Evolutionary conservation across 2,113 vertebrate genomes (phyloP), one percentile per base, ranked within the genome.

Genomic region (Thinocorus orbignyianus): DNA sequence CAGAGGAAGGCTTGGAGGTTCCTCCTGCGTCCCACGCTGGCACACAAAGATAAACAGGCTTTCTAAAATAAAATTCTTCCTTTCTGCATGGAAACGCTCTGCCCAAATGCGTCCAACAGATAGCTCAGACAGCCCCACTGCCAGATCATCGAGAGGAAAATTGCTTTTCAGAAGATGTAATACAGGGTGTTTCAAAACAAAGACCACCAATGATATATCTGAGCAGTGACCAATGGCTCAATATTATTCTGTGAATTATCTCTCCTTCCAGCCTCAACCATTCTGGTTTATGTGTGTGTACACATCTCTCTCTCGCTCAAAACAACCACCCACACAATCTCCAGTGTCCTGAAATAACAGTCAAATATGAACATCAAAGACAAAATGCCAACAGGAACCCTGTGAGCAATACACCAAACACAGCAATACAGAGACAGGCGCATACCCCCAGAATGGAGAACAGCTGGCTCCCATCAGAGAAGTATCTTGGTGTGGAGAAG

Each of bases 331-430:
- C 88, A 70, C 91, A 70, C 66, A 13, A 11, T 20, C 90, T 72
- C 72, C 90, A 65, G 88, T 11, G 73, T n/a, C 89, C 92, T 77
- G 77, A 58, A 83, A 54, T 26, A 71, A 72, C 80, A 73, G 58
- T 52, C 33, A 28, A 30, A 16, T 7, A 42, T 3, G 44, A 73
- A 52, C 64, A 88, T 30, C 80, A 57, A 33, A 41, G 83, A 49
- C 49, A 57, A 70, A 62, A 61, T 8, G 68, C 49, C 92, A 79
- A 11, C 12, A 20, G 1, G 16, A 58, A 48, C 82, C 61, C 57
- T 18, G 79, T 74, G 35, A 91, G 91, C 79, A 70, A 52, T 4
- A 33, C 17, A 30, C 8, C 15, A 23, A 54, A 10, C 6, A 24
- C 61, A 74, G 52, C 24, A 6, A 31, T 3, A 19, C 1, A 11